A percentile compares a stretch with the other conserved stretches of the same genome.
Conservation (phyloP, 2,797 vertebrate species). For the Coreius guichenoti region DNA sequence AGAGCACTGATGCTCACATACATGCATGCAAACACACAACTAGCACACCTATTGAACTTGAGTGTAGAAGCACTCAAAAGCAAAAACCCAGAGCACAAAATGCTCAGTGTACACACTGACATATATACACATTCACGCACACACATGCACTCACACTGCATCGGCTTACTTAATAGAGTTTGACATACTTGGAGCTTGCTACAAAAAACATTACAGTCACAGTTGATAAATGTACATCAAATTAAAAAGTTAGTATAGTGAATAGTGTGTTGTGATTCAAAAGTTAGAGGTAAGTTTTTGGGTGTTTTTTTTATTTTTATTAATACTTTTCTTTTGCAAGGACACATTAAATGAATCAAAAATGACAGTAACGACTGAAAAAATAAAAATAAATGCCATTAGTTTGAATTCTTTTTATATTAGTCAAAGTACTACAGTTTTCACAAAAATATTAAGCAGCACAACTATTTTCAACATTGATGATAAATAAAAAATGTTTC, state of each 20-base stretch:
- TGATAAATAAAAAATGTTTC: background rate
- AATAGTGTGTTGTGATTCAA: background rate
- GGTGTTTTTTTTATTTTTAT: too few relatives aligned
- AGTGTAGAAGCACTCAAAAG: background rate
- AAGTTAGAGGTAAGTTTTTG: too few relatives aligned
- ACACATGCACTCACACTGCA: background rate
- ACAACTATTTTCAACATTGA: background rate
- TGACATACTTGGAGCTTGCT: background rate
- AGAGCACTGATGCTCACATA: background rate
- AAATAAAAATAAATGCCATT: too few relatives aligned
- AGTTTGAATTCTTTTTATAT: too few relatives aligned
- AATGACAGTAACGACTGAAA: too few relatives aligned
- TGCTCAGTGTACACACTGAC: background rate
- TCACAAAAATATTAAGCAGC: background rate
- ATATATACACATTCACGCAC: background rate
- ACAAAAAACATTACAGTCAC: background rate
- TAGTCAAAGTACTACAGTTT: too few relatives aligned
- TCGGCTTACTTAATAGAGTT: background rate
- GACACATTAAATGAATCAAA: too few relatives aligned
- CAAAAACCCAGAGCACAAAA: background rate
- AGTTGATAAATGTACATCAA: background rate
- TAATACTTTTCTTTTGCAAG: too few relatives aligned
- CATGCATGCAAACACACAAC: background rate
- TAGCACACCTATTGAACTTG: background rate
- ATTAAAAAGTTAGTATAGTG: background rate